These are phyloP conservation scores for Oreochromis aureus DNA, from an alignment of 2,113 vertebrate species.

Conservation along the genomic window DNA sequence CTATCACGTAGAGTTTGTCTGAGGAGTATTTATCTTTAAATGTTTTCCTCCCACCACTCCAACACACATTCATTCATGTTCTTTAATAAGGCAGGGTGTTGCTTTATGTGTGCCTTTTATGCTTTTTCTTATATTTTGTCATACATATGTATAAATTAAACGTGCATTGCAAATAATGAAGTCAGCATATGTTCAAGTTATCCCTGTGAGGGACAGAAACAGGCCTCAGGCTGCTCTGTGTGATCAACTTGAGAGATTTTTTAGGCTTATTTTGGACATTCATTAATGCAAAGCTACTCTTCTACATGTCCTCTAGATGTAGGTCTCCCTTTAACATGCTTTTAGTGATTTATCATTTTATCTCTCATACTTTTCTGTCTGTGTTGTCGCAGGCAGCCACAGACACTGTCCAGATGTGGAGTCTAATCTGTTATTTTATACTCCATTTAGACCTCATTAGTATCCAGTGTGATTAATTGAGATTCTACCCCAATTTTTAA, in stretches of 20 bases:
- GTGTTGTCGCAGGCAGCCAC: not conserved
- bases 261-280: not conserved
- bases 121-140: not conserved
- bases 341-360: not conserved
- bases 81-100: not conserved
- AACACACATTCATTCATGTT: not conserved
- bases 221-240: not conserved
- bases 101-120: not conserved
- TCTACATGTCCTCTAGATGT: not conserved
- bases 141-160: not conserved
- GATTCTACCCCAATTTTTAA: not conserved
- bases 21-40: constrained; percentile 33
- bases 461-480: not conserved
- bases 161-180: not conserved
- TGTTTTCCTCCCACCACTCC: constrained; percentile 5
- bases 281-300: not conserved
- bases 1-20: not conserved
- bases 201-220: not conserved
- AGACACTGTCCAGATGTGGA: not conserved
- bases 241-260: not conserved
- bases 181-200: not conserved
- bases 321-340: not conserved
- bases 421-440: not conserved
- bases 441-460: not conserved
- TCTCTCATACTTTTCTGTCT: not conserved